Conservation (phyloP, 2,113 vertebrate species). For the Pampusana beccarii region DNA sequence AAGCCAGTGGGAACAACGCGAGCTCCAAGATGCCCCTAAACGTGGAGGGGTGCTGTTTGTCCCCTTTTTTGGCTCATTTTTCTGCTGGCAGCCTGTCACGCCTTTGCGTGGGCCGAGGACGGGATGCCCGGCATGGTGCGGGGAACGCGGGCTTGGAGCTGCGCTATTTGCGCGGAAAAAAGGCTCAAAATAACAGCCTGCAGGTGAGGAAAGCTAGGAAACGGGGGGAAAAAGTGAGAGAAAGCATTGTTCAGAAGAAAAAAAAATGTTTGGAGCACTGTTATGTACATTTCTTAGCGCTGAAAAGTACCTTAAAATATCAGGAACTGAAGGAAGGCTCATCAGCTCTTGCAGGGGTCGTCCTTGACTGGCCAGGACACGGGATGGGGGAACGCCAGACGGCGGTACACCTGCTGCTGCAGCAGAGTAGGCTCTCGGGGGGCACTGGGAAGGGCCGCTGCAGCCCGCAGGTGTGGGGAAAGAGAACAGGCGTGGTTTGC, state of each 20-base stretch:
- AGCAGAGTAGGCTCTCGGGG: background rate
- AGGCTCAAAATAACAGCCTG: background rate
- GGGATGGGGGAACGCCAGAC: background rate
- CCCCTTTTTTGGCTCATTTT: background rate
- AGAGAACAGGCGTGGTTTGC: background rate
- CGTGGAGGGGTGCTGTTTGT: background rate
- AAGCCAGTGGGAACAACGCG: background rate
- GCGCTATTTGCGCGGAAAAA: too few species aligned
- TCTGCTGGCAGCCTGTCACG: background rate
- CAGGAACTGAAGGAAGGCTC: background rate
- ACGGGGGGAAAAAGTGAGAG: background rate
- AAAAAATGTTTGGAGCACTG: background rate
- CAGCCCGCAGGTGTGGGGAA: background rate
- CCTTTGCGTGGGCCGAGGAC: too few species aligned
- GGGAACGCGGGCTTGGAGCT: too few species aligned
- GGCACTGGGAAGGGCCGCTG: background rate
- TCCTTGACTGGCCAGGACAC: background rate
- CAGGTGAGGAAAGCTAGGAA: background rate
- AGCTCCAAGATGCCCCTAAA: accelerated
- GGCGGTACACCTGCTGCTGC: accelerated
- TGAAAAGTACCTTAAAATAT: background rate
- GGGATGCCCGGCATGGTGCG: too few species aligned
- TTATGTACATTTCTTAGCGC: accelerated
- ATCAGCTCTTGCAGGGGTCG: background rate
- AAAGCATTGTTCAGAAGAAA: background rate